A percentile compares a stretch with the other conserved stretches of the same genome.
phyloP scores from a whole-genome alignment of 2,797 vertebrate genomes.

The Caiman crocodilus region DNA sequence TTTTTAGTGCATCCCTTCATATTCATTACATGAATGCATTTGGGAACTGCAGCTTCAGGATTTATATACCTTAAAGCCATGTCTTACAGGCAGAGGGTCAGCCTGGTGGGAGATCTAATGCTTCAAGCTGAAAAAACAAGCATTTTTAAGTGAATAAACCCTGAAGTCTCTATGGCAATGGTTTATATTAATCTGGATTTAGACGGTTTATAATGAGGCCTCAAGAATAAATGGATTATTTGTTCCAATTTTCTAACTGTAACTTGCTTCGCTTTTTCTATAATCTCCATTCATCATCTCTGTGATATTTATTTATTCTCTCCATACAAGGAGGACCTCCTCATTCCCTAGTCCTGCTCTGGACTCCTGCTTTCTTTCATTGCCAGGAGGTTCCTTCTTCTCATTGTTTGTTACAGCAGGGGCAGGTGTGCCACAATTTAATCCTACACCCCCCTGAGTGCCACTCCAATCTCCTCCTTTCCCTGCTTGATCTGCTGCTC shows the following conservation, averaged over 20 bases:
- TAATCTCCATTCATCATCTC: constrained; percentile 19
- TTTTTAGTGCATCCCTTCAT: background rate
- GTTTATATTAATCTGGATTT: constrained; percentile 45
- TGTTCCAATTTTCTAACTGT: constrained; percentile 32
- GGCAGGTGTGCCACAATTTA: too few species aligned
- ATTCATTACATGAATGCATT: background rate
- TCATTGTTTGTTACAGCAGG: background rate
- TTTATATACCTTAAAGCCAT: background rate
- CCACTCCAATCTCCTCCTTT: too few species aligned
- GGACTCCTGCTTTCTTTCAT: background rate
- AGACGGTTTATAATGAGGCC: background rate
- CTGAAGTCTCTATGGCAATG: background rate
- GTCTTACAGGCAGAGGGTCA: background rate
- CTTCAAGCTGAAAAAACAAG: background rate
- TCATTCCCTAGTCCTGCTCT: background rate
- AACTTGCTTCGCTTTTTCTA: constrained; percentile 41
- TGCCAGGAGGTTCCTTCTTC: background rate
- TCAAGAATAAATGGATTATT: constrained; percentile 56
- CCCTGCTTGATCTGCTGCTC: too few species aligned
- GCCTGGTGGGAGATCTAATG: background rate
- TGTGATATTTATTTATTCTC: background rate
- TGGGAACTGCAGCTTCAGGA: background rate
- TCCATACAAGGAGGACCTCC: background rate
- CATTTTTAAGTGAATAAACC: background rate
- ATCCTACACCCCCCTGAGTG: too few species aligned